These are phyloP conservation scores for Chondrosia reniformis DNA, from an alignment of 37 sponge, comb jelly and placozoan species.

Conservation along the genomic window DNA sequence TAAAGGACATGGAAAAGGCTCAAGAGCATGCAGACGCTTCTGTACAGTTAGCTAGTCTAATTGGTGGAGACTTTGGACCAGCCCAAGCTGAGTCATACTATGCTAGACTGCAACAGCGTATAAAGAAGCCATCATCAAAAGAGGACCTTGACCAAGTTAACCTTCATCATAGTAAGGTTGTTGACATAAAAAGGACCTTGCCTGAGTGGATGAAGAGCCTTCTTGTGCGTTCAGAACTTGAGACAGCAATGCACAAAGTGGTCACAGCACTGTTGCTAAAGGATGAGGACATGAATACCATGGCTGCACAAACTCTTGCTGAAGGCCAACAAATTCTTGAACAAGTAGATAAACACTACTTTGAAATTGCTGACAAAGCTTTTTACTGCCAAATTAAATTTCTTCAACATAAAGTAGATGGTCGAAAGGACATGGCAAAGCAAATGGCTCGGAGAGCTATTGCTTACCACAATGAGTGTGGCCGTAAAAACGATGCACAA, in stretches of 20 bases:
- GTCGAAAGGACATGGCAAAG: background rate
- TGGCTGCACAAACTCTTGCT: background rate
- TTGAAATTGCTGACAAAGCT: constrained; percentile 14
- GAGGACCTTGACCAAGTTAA: background rate
- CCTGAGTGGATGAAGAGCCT: background rate
- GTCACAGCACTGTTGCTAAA: background rate
- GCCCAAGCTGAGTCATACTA: constrained; percentile 11
- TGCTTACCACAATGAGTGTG: background rate
- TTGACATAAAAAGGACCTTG: background rate
- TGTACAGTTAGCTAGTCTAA: background rate
- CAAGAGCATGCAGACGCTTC: background rate
- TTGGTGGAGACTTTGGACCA: background rate
- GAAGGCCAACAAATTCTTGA: background rate
- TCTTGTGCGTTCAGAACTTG: background rate
- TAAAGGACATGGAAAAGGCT: background rate
- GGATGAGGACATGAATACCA: no score
- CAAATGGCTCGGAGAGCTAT: background rate
- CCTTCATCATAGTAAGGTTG: background rate
- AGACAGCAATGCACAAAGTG: constrained; percentile 7
- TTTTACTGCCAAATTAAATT: background rate
- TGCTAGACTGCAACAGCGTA: constrained; percentile 1
- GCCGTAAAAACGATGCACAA: constrained; percentile 9
- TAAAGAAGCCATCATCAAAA: background rate
- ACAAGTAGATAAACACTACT: background rate
- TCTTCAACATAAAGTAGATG: background rate